Conservation (phyloP, 2,797 vertebrate species). For the Lemur catta region DNA sequence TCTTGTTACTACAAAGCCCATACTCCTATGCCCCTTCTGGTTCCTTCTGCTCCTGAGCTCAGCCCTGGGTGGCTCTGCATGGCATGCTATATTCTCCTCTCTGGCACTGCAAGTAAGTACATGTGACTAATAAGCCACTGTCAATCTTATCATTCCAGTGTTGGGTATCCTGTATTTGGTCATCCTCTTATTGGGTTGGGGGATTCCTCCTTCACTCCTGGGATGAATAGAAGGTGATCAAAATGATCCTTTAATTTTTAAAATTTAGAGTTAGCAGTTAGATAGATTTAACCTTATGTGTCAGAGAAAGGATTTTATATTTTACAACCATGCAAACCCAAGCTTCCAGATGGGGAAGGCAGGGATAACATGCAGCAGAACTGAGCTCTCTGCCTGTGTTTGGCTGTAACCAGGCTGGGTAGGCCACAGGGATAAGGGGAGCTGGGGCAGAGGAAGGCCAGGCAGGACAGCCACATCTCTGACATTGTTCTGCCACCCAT, state of each 20-base stretch:
- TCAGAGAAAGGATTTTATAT: neutral
- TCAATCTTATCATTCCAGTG: neutral
- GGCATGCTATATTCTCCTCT: neutral
- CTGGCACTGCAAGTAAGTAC: neutral
- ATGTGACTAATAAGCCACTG: neutral
- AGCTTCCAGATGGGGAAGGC: too few relatives aligned
- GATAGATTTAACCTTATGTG: neutral
- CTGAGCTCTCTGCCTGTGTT: neutral
- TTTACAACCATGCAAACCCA: neutral
- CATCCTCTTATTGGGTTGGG: neutral
- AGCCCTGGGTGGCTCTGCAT: neutral
- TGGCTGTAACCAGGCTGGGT: neutral
- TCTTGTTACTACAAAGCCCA: neutral
- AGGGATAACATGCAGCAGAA: neutral
- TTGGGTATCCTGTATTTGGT: neutral
- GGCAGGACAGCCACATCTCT: rapidly evolving
- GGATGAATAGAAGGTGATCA: neutral
- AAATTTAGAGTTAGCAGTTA: neutral
- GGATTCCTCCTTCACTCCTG: neutral
- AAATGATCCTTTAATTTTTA: neutral
- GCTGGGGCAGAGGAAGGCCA: neutral
- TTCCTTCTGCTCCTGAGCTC: neutral
- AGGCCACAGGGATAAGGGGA: neutral
- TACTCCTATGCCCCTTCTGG: rapidly evolving
- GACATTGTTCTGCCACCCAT: neutral